These are phyloP conservation scores for Mystacides longicornis DNA, from an alignment of 2,888 invertebrate genomes.

Conservation along the genomic window DNA sequence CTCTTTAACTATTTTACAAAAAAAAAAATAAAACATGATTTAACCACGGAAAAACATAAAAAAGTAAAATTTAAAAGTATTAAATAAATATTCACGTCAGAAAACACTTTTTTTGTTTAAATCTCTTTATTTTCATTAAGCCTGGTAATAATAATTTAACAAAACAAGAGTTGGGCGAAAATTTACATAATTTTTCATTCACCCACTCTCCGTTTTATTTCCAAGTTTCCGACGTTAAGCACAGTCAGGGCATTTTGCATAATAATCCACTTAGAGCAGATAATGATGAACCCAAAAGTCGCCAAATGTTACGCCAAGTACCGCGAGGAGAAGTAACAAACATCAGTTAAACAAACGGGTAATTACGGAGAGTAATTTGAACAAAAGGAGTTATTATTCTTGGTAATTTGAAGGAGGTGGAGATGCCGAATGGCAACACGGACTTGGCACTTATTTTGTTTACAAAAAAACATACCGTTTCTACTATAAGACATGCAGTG, in stretches of 20 bases:
- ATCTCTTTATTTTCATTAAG: slow-evolving; percentile 16
- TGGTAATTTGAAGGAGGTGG: slow-evolving; percentile 18
- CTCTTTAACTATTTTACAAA: too few species aligned
- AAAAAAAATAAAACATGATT: too few species aligned
- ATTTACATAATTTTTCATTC: slow-evolving; percentile 26
- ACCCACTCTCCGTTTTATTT: slow-evolving; percentile 15
- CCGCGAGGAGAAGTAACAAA: slow-evolving; percentile 18
- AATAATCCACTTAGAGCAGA: slow-evolving; percentile 25
- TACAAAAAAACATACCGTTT: background rate
- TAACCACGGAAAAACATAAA: too few species aligned
- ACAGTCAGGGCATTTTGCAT: slow-evolving; percentile 19
- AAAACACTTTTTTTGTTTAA: slow-evolving; percentile 17
- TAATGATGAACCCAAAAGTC: slow-evolving; percentile 19
- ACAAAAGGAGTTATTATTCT: slow-evolving; percentile 23
- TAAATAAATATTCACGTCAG: slow-evolving; percentile 1
- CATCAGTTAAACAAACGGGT: slow-evolving; percentile 24
- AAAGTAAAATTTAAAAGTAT: too few species aligned
- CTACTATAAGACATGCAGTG: too few species aligned
- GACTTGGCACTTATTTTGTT: slow-evolving; percentile 5
- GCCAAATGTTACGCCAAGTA: slow-evolving; percentile 20
- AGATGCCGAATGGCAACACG: slow-evolving; percentile 6
- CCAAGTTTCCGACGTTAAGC: slow-evolving; percentile 14
- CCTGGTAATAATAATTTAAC: too few species aligned
- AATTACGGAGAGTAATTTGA: slow-evolving; percentile 23
- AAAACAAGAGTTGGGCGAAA: slow-evolving; percentile 18